These are phyloP conservation scores for Loxodonta africana DNA, from an alignment of 2,113 vertebrate genomes.

Conservation along the genomic window DNA sequence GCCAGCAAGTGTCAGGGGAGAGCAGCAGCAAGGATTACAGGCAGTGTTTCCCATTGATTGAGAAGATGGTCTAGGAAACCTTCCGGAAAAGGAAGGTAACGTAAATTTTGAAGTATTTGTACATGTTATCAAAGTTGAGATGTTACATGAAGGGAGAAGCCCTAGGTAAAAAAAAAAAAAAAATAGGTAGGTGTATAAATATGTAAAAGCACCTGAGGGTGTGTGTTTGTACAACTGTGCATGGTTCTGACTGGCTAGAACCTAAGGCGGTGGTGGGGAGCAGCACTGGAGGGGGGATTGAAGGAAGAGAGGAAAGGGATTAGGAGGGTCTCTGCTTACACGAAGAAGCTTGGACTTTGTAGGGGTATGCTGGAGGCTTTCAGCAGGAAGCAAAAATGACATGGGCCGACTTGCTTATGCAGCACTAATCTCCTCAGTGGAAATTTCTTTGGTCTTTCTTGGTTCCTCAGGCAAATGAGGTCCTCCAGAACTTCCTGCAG, in stretches of 20 bases:
- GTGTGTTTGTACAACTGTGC: background rate
- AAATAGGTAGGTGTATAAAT: background rate
- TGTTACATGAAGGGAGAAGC: background rate
- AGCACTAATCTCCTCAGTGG: background rate
- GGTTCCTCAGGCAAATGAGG: slow-evolving; percentile 44
- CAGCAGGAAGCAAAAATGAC: background rate
- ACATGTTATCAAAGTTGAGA: background rate
- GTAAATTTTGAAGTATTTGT: background rate
- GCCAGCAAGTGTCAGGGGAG: background rate
- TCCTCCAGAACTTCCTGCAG: slow-evolving; percentile 65
- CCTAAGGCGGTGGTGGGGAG: background rate
- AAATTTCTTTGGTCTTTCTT: background rate
- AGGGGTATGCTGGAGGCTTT: background rate
- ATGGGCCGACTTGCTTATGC: background rate
- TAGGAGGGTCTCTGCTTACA: background rate
- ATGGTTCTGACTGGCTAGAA: background rate
- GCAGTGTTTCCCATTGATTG: background rate
- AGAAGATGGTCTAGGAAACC: background rate
- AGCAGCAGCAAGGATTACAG: background rate
- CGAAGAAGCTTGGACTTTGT: background rate
- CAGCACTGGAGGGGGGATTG: accelerated
- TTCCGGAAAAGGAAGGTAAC: background rate
- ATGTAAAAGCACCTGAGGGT: background rate
- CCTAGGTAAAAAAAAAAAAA: too few relatives aligned
- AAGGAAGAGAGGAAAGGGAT: background rate